Evolutionary conservation across 1,140 invertebrate genomes (phyloP), one percentile per base, ranked within the genome.

Genomic region (Bombus difficillimus): DNA sequence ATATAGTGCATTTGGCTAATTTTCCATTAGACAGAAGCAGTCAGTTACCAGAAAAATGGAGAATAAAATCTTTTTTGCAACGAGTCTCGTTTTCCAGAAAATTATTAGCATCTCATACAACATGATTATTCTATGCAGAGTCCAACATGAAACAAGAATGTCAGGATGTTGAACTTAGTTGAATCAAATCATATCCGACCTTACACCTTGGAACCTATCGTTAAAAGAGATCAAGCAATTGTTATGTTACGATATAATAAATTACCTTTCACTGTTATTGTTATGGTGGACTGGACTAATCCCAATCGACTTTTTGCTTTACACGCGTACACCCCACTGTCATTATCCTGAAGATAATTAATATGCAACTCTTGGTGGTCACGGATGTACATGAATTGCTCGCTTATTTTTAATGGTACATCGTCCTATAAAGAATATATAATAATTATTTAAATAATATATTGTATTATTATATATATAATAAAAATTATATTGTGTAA

Each of bases 181-280:
- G 4, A 62, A 62, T 13, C 47, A 53, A 62, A 62, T 28, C 28
- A 3, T 0, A 12, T 62, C 59, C n/a, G 10, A n/a, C 12, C 4
- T 28, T 39, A 32, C 18, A 22, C 15, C 6, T 9, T 71, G 69
- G 39, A 71, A 37, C 8, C 0, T 43, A n/a, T 41, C 32, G 34
- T 53, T n/a, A 43, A 93, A 92, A 62, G 94, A 92, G n/a, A 89
- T 88, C 32, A 95, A 90, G 22, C 39, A 1, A 73, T 64, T 25
- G 6, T 64, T 72, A 22, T 71, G 28, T 62, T 59, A 34, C 39
- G 34, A 34, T 66, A 22, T 34, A 64, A 71, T 39, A 6, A 39
- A 81, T 93, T 94, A 92, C 96, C 95, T 82, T 94, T 90, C 1
- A 96, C 92, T 37, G 87, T 75, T n/a, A 96, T 94, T 1, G 89